phyloP scores from a whole-genome alignment of 2,113 vertebrate species.

The Genyomyrus donnyi region DNA sequence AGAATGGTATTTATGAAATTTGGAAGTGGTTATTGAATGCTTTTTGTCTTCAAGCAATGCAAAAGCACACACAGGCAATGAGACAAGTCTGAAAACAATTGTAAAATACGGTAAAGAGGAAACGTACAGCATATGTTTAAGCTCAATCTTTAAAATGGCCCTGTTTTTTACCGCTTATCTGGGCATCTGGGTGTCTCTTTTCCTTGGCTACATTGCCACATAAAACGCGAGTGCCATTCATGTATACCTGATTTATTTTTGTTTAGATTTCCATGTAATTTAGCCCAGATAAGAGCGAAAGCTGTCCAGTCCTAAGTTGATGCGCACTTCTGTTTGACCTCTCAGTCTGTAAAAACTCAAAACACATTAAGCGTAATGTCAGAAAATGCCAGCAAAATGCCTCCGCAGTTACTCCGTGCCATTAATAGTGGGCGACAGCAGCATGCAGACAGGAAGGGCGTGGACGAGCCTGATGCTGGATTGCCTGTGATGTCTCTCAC shows the following conservation, averaged over 20 bases:
- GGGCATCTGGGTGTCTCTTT: not conserved
- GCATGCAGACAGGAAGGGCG: not conserved
- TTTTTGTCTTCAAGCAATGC: not conserved
- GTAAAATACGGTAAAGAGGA: not conserved
- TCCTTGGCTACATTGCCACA: not conserved
- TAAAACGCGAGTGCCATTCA: not conserved
- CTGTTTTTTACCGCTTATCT: not conserved
- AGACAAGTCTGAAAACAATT: not conserved
- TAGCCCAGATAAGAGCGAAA: not conserved
- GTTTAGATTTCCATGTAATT: not conserved
- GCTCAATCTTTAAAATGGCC: not conserved
- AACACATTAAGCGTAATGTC: constrained; percentile 1
- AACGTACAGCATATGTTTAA: not conserved
- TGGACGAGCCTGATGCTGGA: too few species aligned
- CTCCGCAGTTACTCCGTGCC: not conserved
- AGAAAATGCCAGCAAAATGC: not conserved
- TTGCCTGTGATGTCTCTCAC: too few species aligned
- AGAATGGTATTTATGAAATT: not conserved
- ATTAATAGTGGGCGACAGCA: not conserved
- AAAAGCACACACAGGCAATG: not conserved
- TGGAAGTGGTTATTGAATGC: not conserved
- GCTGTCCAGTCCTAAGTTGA: not conserved
- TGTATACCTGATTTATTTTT: not conserved
- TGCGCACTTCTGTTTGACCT: not conserved
- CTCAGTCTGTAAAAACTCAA: not conserved